Evolutionary conservation across 2,797 vertebrate genomes (phyloP).

Genomic region (Silurus lanzhouensis): DNA sequence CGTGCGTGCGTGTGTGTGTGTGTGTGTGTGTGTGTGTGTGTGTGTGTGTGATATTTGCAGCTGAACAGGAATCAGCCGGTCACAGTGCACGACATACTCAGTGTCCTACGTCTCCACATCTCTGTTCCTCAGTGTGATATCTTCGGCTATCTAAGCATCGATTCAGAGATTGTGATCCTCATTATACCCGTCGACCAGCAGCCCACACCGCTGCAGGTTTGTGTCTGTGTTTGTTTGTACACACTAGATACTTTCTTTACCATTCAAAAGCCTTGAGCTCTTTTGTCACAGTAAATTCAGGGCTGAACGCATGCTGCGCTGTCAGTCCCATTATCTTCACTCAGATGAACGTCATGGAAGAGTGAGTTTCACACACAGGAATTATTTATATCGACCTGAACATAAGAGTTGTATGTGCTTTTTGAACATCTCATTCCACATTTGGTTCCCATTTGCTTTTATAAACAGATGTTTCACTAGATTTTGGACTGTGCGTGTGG

Average conservation of each 20-base stretch:
- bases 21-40: conserved; percentile 18
- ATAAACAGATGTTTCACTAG: too few species aligned
- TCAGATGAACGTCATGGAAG: not conserved
- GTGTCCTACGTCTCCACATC: conserved; percentile 87
- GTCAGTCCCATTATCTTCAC: conserved; percentile 9
- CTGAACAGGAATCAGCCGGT: conserved; percentile 86
- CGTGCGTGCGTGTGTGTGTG: conserved; percentile 31
- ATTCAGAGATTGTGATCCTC: conserved; percentile 92
- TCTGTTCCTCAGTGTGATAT: conserved; percentile 96
- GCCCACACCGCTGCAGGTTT: conserved; percentile 92
- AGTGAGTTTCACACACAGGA: not conserved
- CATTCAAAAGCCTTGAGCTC: not conserved
- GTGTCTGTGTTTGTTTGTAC: conserved; percentile 4
- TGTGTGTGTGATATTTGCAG: conserved; percentile 67
- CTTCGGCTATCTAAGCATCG: conserved; percentile 94
- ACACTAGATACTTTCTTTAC: not conserved
- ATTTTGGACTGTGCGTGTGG: too few species aligned
- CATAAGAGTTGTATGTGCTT: too few species aligned
- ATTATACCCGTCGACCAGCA: conserved; percentile 88
- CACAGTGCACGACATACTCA: conserved; percentile 86
- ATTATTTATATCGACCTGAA: not conserved
- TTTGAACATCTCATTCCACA: too few species aligned
- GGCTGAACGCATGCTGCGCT: not conserved
- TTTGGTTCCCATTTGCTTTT: too few species aligned
- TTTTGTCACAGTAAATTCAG: not conserved